Conservation (phyloP, 2,113 vertebrate genomes). For the Calidris pygmaea region DNA sequence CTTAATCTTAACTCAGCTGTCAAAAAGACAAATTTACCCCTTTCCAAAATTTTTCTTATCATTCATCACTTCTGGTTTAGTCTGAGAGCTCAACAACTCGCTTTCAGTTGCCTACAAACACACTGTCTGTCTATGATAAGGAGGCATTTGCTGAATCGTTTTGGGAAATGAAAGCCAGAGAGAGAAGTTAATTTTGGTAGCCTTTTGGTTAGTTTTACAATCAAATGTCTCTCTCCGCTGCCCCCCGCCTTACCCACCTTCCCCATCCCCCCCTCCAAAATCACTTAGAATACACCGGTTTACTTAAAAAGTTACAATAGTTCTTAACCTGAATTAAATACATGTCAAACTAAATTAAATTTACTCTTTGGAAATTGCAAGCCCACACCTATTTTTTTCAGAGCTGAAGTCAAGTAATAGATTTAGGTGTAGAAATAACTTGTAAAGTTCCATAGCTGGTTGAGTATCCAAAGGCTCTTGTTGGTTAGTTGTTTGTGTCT, state of each 20-base stretch:
- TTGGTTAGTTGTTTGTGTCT: not conserved
- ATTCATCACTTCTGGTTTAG: conserved; percentile 62
- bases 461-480: not conserved
- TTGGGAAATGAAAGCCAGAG: not conserved
- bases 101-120: conserved; percentile 32
- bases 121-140: not conserved
- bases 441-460: not conserved
- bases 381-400: not conserved
- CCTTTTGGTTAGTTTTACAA: not conserved
- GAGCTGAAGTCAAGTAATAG: not conserved
- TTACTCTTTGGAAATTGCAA: not conserved
- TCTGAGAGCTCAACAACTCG: conserved; percentile 9
- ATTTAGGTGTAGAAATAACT: not conserved
- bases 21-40: conserved; percentile 68
- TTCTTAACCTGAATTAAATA: not conserved
- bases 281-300: rapidly evolving
- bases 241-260: no score
- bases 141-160: not conserved
- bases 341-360: not conserved
- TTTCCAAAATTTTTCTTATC: conserved; percentile 67
- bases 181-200: not conserved
- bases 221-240: not conserved
- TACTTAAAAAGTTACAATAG: not conserved
- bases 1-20: conserved; percentile 62
- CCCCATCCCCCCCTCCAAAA: not conserved